Base-by-base conservation (phyloP, 2,888 invertebrate species). In the Agrotis exclamationis region DNA sequence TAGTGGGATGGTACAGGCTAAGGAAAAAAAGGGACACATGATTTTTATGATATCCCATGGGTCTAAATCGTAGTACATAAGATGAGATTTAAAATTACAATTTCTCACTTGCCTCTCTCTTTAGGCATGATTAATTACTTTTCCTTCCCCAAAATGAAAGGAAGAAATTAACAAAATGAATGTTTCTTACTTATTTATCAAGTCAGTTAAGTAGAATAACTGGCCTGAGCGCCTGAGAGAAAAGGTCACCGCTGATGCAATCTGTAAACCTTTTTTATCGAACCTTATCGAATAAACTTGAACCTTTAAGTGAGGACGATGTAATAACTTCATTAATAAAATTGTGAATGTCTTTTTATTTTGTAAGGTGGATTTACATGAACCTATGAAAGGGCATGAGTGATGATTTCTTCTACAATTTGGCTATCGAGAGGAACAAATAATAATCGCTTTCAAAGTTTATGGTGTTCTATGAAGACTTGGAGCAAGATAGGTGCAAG, bases 241-340 rank as follows among this genome's bases (percentile, higher is more conserved):
- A 77, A 77, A 80, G 77, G 77, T 77, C 80, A 24, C 13, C 0
- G 45, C 80, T 77, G 80, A 77, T 64, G 67, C 75, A 77, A 77
- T 77, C 75, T 44, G 63, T 63, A 56, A 56, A 63, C 60, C 57
- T 67, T 79, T 79, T 79, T 67, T 62, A 60, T 79, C 63, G 75
- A 77, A 56, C 50, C 48, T 44, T 63, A 64, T 62, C 18, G 62
- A 71, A 63, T 47, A 77, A 39, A 77, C 70, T 76, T 70, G 74
- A 62, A 74, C 74, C 50, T 56, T 39, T 39, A 7, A 47, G 24
- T 50, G 70, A 45, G 76, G 54, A 76, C 57, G 62, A 45, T 28
- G 53, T 63, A 77, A 74, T 77, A 70, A 74, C 71, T 74, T 74
- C 56, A 74, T 74, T 77, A 63, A 62, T 70, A 44, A 63, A 22